A percentile compares a stretch with the other conserved stretches of the same genome.
phyloP scores from a whole-genome alignment of 2,888 invertebrate genomes.

The Hyppa rectilinea region DNA sequence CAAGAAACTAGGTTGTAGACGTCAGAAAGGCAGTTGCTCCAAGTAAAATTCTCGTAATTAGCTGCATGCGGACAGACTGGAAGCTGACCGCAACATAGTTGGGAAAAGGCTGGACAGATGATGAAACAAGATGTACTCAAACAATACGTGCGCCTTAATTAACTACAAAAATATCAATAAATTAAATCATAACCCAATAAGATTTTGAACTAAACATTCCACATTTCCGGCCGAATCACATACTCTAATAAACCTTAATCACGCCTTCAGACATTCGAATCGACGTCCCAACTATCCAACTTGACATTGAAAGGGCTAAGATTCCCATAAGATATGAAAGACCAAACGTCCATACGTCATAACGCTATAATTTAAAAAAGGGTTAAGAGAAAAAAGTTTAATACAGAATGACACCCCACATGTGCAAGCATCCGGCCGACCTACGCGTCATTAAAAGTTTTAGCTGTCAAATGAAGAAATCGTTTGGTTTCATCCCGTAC shows the following conservation, averaged over 20 bases:
- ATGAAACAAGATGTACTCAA: neutral
- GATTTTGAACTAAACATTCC: conserved; percentile 3
- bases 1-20: too few species aligned
- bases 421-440: conserved; percentile 71
- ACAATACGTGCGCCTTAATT: neutral
- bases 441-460: conserved; percentile 79
- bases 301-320: conserved; percentile 68
- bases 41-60: too few species aligned
- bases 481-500: conserved; percentile 74
- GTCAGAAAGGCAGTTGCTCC: too few species aligned
- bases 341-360: conserved; percentile 76
- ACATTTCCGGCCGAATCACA: conserved; percentile 46
- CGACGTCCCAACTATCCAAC: conserved; percentile 39
- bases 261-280: conserved; percentile 41
- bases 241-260: conserved; percentile 45
- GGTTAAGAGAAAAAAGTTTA: conserved; percentile 85
- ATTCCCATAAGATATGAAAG: conserved; percentile 80
- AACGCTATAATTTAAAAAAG: conserved; percentile 86
- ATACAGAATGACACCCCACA: conserved; percentile 79
- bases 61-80: too few species aligned
- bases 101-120: too few species aligned
- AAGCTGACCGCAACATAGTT: too few species aligned
- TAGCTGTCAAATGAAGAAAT: conserved; percentile 83
- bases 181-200: neutral
- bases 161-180: neutral